Conservation (phyloP, 2,888 invertebrate genomes). For the Drosophila dives region DNA sequence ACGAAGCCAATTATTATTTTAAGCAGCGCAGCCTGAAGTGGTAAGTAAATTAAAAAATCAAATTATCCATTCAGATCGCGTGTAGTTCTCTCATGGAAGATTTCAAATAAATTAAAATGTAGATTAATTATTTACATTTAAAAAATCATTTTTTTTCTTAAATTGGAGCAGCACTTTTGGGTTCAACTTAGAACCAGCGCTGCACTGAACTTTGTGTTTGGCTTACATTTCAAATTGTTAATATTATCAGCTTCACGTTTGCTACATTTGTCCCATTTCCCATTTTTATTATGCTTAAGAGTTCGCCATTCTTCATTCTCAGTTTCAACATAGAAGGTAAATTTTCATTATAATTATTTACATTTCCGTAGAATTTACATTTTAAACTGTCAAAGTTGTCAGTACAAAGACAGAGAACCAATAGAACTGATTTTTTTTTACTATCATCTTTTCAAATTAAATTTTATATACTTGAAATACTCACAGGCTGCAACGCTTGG, state of each 20-base stretch:
- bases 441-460: background rate
- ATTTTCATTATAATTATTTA: background rate
- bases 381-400: background rate
- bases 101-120: background rate
- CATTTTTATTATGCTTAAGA: background rate
- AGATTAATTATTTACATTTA: background rate
- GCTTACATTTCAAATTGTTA: background rate
- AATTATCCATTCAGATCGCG: background rate
- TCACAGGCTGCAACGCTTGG: constrained; percentile 28
- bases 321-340: background rate
- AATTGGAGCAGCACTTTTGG: background rate
- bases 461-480: background rate
- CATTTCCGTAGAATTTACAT: background rate
- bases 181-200: background rate
- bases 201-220: background rate
- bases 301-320: background rate
- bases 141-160: background rate
- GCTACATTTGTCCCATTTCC: background rate
- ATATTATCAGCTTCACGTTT: background rate
- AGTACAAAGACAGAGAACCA: background rate
- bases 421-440: background rate
- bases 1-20: constrained; percentile 33
- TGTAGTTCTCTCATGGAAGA: background rate
- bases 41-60: constrained; percentile 27
- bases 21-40: constrained; percentile 63